phyloP scores from a whole-genome alignment of 2,888 invertebrate species.

The Conus canariensis region DNA sequence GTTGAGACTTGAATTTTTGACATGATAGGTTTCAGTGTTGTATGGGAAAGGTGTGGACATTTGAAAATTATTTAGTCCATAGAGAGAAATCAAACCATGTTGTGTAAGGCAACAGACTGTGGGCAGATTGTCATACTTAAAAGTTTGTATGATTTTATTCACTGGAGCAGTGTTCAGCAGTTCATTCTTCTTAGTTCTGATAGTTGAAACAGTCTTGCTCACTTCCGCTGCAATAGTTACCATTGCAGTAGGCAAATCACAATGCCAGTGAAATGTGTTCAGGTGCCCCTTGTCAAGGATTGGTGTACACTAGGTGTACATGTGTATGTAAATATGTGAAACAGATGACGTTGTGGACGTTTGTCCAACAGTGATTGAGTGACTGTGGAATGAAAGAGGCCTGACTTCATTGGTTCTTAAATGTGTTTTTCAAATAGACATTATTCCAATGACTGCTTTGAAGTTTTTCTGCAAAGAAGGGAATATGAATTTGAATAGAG shows the following conservation, averaged over 20 bases:
- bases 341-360: neutral
- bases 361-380: neutral
- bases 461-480: neutral
- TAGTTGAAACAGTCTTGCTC: too few species aligned
- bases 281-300: neutral
- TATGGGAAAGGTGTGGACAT: too few species aligned
- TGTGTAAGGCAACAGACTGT: neutral
- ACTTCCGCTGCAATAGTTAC: too few species aligned
- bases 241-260: neutral
- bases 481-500: neutral
- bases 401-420: neutral
- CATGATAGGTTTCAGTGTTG: too few species aligned
- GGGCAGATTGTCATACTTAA: too few species aligned
- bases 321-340: neutral
- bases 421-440: neutral
- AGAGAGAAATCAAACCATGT: too few species aligned
- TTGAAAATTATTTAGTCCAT: too few species aligned
- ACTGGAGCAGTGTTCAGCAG: neutral
- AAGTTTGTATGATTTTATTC: neutral
- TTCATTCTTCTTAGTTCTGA: too few species aligned
- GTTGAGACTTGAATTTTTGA: too few species aligned
- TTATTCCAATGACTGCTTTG: neutral
- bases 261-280: constrained; percentile 7
- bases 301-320: neutral
- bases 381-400: neutral